Base-by-base conservation (phyloP, 2,888 invertebrate genomes). In the Hypomecis punctinalis region DNA sequence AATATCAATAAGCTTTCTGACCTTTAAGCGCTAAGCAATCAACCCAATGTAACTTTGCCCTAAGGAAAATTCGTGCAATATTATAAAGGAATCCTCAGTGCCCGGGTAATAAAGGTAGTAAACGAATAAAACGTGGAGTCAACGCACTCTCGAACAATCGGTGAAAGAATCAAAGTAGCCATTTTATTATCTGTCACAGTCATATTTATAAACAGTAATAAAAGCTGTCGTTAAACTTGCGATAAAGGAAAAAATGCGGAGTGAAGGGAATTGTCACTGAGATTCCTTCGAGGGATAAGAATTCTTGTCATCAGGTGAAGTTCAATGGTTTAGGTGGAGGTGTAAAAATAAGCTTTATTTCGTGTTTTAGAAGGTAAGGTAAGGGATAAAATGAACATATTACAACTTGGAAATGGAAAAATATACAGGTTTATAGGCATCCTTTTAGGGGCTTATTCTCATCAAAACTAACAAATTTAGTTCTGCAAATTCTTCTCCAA, bases 141-240 rank as follows among this genome's bases (percentile, higher is more conserved):
- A 66, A 59, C 70, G 78, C 63, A 71, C 77, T 64, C 13, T 36
- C 73, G 76, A 76, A 76, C 39, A 72, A 64, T 68, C 67, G 72
- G 59, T 45, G 9, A 55, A 54, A 47, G 43, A 52, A 37, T 53
- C 45, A 56, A 56, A 62, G 40, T 43, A 45, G 39, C n/a, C 45
- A 5, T 52, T 65, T 66, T 58, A 62, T 62, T 62, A 59, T 59
- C 60, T 61, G 63, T 48, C 37, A 36, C 68, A 52, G 51, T 53
- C 47, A 61, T 65, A 60, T 61, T 68, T 61, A 66, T 63, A 66
- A 66, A 68, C 63, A 61, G 54, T 61, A 58, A 68, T 63, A 65
- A 66, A 52, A 51, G 35, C 6, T 43, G 62, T 49, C 66, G 48
- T 68, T 59, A 66, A 61, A 51, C 3, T 55, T 42, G 56, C 13